Evolutionary conservation across 35 echinoderm and acorn worm species (phyloP), one percentile per base, ranked within the genome.

Genomic region (Patiria miniata): DNA sequence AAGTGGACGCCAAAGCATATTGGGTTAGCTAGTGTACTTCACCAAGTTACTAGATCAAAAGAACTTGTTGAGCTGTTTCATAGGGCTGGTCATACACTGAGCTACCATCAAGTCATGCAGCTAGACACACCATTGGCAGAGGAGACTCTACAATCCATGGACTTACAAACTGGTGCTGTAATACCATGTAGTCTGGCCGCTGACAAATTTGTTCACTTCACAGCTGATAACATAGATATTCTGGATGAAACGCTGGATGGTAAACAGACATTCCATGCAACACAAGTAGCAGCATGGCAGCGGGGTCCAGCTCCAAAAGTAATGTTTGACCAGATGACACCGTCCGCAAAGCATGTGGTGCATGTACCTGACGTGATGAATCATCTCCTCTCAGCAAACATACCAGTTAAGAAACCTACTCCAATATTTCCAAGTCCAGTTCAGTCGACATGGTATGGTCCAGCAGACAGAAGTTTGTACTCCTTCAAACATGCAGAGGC

Each of bases 161-260:
- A 84, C 37, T 65, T 3, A 56, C 0, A 1, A 40, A 84, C 81
- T 10, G 88, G 82, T 2, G 68, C 80, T 53, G 39, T 84, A 52
- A 79, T 91, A 15, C 89, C 89, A 21, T 50, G 51, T 79, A 85
- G 78, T 37, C 32, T 85, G 16, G 15, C 61, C 18, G 22, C 26
- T 1, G 26, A 84, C 36, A 57, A 39, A 59, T 85, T 78, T 79
- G 39, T 91, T 1, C 82, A 84, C 47, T 84, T 53, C 50, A 77
- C 88, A 34, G 81, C 65, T 2, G 88, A 90, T 50, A 90, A 90
- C 57, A 90, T 83, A 1, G 88, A 90, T 68, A 90, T 90, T 55
- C 44, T 90, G 1, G 88, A 90, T 52, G 88, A 84, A 36, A 84
- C 82, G 2, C 42, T 90, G 8, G 65, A 90, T 85, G 81, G 80